These are phyloP conservation scores for Rhaphigaster nebulosa DNA, from an alignment of 2,888 invertebrate genomes.

Conservation along the genomic window DNA sequence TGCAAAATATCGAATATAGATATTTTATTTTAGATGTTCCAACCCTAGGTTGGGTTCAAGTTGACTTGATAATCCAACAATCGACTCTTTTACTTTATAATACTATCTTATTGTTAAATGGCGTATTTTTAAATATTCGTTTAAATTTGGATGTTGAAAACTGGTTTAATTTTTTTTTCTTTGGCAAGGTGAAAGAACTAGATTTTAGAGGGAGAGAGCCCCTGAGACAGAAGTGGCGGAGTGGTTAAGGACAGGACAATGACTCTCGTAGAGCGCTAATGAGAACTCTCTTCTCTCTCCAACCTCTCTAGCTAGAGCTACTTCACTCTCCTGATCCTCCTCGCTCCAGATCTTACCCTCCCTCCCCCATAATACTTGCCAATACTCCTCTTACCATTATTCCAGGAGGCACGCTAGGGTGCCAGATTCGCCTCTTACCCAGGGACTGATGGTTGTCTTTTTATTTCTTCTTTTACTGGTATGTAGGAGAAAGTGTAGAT, in stretches of 20 bases:
- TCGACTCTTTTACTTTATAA: too few species aligned
- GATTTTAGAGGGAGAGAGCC: not conserved
- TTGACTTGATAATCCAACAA: too few species aligned
- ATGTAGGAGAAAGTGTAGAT: too few species aligned
- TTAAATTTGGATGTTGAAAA: not conserved
- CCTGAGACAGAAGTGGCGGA: not conserved
- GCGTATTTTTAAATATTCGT: too few species aligned
- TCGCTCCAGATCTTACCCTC: not conserved
- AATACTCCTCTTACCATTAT: not conserved
- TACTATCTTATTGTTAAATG: too few species aligned
- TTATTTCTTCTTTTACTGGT: too few species aligned
- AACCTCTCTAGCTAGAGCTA: not conserved
- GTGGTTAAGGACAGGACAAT: not conserved
- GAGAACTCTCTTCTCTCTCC: not conserved
- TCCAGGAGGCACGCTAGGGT: not conserved
- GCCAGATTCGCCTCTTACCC: too few species aligned
- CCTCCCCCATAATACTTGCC: not conserved
- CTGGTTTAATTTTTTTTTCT: not conserved
- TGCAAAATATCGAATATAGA: too few species aligned
- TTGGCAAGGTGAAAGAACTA: not conserved
- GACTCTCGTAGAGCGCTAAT: slow-evolving; percentile 2
- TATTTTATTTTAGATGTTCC: too few species aligned
- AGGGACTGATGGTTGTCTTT: too few species aligned
- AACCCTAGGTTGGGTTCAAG: too few species aligned
- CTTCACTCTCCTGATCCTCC: not conserved